Conservation (phyloP, 2,888 invertebrate genomes). For the Melolontha melolontha region DNA sequence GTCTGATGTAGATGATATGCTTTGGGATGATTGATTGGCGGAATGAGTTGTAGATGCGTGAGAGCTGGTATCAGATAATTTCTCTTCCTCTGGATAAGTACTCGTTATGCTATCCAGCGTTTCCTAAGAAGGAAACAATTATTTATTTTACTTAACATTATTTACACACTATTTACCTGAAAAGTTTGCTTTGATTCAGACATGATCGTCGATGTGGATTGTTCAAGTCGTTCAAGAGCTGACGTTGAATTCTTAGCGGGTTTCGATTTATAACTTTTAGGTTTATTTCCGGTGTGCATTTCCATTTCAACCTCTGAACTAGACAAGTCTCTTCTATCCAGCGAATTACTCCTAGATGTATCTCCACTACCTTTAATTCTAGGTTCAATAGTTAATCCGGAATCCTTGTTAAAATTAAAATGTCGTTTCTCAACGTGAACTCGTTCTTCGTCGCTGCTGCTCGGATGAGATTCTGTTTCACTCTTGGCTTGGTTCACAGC, state of each 20-base stretch:
- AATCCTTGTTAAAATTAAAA: conserved; percentile 43
- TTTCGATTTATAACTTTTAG: conserved; percentile 49
- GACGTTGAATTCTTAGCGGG: conserved; percentile 50
- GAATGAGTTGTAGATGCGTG: conserved; percentile 43
- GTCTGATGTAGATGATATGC: conserved; percentile 45
- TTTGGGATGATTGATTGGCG: conserved; percentile 42
- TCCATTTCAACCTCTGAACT: conserved; percentile 34
- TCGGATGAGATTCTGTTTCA: conserved; percentile 48
- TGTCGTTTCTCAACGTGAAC: conserved; percentile 39
- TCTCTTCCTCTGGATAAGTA: conserved; percentile 54
- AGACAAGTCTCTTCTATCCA: conserved; percentile 37
- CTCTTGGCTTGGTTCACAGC: conserved; percentile 47
- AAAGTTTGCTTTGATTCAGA: conserved; percentile 61
- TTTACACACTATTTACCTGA: conserved; percentile 55
- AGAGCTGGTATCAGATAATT: conserved; percentile 39
- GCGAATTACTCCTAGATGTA: conserved; percentile 36
- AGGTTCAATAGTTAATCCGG: conserved; percentile 34
- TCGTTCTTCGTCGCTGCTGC: conserved; percentile 52
- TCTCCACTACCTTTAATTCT: conserved; percentile 33
- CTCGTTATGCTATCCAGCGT: conserved; percentile 63
- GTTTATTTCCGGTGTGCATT: conserved; percentile 18
- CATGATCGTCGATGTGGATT: conserved; percentile 60
- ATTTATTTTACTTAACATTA: background rate
- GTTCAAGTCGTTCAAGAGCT: conserved; percentile 61
- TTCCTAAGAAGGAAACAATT: conserved; percentile 54